phyloP scores from a whole-genome alignment of 2,797 vertebrate species.

The Crocidura indochinensis region DNA sequence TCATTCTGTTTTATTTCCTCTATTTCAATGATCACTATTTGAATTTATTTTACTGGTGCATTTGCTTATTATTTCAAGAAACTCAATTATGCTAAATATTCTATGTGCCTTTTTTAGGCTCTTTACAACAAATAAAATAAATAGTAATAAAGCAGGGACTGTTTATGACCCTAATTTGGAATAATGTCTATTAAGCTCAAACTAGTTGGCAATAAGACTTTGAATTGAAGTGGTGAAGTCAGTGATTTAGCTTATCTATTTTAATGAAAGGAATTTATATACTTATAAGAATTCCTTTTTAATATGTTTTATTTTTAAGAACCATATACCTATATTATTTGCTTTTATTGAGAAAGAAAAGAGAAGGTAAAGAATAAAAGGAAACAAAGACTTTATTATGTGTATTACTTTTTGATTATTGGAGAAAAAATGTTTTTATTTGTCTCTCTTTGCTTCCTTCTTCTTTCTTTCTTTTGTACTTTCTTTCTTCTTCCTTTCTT shows the following conservation, averaged over 20 bases:
- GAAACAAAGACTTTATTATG: background rate
- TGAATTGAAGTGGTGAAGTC: constrained; percentile 10
- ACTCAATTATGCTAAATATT: too few relatives aligned
- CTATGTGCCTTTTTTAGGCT: background rate
- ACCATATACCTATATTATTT: background rate
- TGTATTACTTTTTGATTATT: background rate
- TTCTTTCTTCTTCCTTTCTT: too few relatives aligned
- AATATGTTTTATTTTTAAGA: too few relatives aligned
- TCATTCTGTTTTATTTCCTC: constrained; percentile 33
- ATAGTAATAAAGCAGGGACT: background rate
- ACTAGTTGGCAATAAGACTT: background rate
- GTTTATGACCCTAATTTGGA: background rate
- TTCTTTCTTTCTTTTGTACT: too few relatives aligned
- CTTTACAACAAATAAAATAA: background rate
- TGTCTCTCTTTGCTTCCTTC: background rate
- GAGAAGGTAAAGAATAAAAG: background rate
- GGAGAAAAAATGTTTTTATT: background rate
- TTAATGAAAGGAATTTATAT: constrained; percentile 3
- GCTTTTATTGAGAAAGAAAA: background rate
- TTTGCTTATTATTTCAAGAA: background rate
- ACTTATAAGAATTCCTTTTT: background rate
- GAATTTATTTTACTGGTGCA: constrained; percentile 18
- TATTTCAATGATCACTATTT: background rate
- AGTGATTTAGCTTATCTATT: constrained; percentile 26
- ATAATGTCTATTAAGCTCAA: background rate